Percentiles rank a stretch among this genome's conserved stretches.
These are phyloP conservation scores for Notarius lentiginosus DNA, from an alignment of 2,113 vertebrate genomes.

Conservation along the genomic window DNA sequence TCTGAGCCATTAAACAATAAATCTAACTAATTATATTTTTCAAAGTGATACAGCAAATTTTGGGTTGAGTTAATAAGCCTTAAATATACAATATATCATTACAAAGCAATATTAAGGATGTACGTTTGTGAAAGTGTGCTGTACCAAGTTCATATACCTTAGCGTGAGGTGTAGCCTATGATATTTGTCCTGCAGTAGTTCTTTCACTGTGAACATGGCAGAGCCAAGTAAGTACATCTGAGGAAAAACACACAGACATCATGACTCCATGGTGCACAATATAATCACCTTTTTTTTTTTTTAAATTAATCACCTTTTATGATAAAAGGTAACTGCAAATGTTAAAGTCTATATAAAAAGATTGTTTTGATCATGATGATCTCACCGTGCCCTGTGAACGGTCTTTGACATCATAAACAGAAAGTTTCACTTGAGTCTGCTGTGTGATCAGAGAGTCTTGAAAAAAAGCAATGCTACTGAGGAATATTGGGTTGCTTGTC, in stretches of 20 bases:
- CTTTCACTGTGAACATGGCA: slow-evolving; percentile 89
- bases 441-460: slow-evolving; percentile 96
- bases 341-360: background rate
- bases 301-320: background rate
- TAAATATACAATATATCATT: background rate
- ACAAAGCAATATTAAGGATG: background rate
- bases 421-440: slow-evolving; percentile 97
- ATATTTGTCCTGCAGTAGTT: slow-evolving; percentile 89
- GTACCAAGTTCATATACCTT: slow-evolving; percentile 73
- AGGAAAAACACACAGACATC: slow-evolving; percentile 10
- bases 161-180: slow-evolving; percentile 90
- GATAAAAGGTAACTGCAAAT: background rate
- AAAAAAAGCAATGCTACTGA: slow-evolving; percentile 98
- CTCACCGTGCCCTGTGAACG: slow-evolving; percentile 97
- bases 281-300: background rate
- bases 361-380: background rate
- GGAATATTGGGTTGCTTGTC: slow-evolving; percentile 96
- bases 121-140: background rate
- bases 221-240: slow-evolving; percentile 98
- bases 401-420: slow-evolving; percentile 97
- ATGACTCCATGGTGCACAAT: background rate
- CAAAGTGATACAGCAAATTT: background rate
- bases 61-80: background rate
- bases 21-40: slow-evolving; percentile 10
- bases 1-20: slow-evolving; percentile 66